These are phyloP conservation scores for Eonycteris spelaea DNA, from an alignment of 2,113 vertebrate species.

Conservation along the genomic window DNA sequence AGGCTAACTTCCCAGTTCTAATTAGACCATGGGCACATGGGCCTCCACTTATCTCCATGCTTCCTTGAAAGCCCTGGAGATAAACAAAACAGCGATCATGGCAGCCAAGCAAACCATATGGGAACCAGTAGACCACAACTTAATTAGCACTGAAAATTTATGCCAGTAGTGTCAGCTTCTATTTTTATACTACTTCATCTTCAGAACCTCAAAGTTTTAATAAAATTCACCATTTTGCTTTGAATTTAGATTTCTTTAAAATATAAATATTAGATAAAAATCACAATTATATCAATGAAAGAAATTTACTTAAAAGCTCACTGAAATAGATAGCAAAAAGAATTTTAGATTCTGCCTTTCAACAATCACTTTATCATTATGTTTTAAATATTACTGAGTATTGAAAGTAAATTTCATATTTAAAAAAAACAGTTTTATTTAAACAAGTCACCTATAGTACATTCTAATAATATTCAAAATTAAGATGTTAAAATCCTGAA, in stretches of 20 bases:
- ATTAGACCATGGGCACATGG: constrained; percentile 43
- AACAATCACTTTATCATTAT: background rate
- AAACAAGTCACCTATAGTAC: background rate
- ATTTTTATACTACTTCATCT: constrained; percentile 45
- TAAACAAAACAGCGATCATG: background rate
- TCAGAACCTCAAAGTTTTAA: constrained; percentile 16
- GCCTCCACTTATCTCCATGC: constrained; percentile 28
- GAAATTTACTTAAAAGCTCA: background rate
- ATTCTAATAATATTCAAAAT: constrained; percentile 21
- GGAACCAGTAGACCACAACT: constrained; percentile 47
- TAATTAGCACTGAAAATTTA: constrained; percentile 61
- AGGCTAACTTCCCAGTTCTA: constrained; percentile 37
- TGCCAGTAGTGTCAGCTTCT: constrained; percentile 28
- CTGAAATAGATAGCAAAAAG: background rate
- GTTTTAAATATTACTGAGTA: constrained; percentile 9
- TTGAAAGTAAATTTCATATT: constrained; percentile 1
- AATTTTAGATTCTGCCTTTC: background rate
- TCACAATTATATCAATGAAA: background rate
- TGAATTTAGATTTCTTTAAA: constrained; percentile 21
- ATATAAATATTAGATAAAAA: background rate
- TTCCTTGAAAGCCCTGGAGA: constrained; percentile 42
- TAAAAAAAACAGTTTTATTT: background rate
- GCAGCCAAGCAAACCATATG: constrained; percentile 53
- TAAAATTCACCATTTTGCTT: constrained; percentile 27
- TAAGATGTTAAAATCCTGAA: background rate